Base-by-base conservation (phyloP, 2,797 vertebrate species). In the Cuniculus paca region DNA sequence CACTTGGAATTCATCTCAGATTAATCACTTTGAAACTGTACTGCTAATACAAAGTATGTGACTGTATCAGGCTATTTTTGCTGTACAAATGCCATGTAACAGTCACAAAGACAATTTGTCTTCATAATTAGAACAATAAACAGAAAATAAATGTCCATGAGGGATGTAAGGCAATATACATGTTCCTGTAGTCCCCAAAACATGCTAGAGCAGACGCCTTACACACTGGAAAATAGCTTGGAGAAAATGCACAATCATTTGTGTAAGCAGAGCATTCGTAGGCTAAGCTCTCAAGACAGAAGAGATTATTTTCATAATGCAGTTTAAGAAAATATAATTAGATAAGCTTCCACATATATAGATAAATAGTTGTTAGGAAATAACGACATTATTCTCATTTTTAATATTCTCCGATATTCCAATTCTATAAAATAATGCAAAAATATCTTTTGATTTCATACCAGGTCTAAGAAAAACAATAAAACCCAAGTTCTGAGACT, bases 101-200 rank as follows among this genome's bases (percentile, higher is more conserved):
- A 93, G 70, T 86, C 20, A 85, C 68, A 94, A 39, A 48, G 88
- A 98, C 98, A 70, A 94, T 75, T 89, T 10, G 1, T 94, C 34
- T 90, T 96, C 97, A 84, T 97, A 98, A 98, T 98, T 98, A 98
- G 98, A 98, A 97, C 93, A 97, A 98, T 98, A 98, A 98, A 95
- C 13, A 97, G 87, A 95, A 75, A 98, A 97, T 97, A 98, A 98
- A 88, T 98, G 74, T 61, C 0, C 5, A 83, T 2, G 93, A 70
- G 92, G 58, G 94, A 90, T 24, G 84, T 94, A 95, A 83, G 45
- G 4, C 63, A 91, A 10, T 81, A 65, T 88, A 79, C 54, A 70
- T 75, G 90, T 94, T 70, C 83, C 94, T 98, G 88, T 42, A 88
- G 52, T 96, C 58, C 54, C 85, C 80, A 95, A 97, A 97, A 97